Base-by-base conservation (phyloP, 2,888 invertebrate species). In the Macaria notata region DNA sequence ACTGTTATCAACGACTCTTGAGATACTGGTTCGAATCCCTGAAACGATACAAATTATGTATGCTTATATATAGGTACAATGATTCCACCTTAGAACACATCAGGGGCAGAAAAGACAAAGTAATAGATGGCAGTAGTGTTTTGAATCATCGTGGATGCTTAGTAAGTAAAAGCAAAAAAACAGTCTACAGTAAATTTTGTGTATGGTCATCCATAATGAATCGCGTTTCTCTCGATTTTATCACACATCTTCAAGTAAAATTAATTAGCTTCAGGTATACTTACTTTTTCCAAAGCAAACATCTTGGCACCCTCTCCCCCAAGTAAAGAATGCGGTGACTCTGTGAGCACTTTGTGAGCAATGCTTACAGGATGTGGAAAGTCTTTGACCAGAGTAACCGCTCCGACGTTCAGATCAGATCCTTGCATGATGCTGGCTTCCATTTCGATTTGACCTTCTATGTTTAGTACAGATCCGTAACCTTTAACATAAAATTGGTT, bases 351-450 rank as follows among this genome's bases (percentile, higher is more conserved):
- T 64, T 93, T 88, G 44, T 94, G 92, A 1, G 97, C 97, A 64
- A 97, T 92, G 45, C 94, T 93, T 61, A 97, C 95, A 0, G 97
- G 97, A 82, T 97, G 94, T 56, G 90, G 84, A 50, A 97, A 94
- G 68, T 96, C 95, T 69, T 93, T 94, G 0, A 97, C 91, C 36
- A 95, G 90, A 0, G 96, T 95, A 0, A 97, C 95, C 39, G 95
- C 95, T 3, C 97, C 97, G 43, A 93, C 93, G 64, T 91, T 91
- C 46, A 97, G 84, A 51, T 93, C 87, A 0, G 86, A 81, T 0
- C 97, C 97, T 65, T 95, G 92, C 95, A 97, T 96, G 36, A 97
- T 93, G 62, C 96, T 94, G 0, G 97, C 96, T 84, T 97, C 97
- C 95, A 97, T 95, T 91, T 97, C 97, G 0, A 96, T 95, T 72